Evolutionary conservation across 1,140 invertebrate genomes (phyloP).

Genomic region (Orchestia grillus): DNA sequence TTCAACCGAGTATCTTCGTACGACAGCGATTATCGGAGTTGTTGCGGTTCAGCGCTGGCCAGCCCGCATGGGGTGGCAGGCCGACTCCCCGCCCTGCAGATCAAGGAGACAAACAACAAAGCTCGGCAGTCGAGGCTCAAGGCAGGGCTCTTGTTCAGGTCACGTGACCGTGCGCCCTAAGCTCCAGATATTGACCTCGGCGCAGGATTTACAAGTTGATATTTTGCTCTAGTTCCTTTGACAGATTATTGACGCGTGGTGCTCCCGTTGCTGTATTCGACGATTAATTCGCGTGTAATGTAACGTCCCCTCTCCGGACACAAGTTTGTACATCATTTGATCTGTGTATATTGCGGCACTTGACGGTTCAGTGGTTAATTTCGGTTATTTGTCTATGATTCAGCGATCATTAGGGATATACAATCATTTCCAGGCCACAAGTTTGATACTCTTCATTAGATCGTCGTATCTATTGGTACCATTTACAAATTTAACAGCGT

Average conservation of each 20-base stretch:
- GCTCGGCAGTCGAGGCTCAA: background rate
- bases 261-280: background rate
- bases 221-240: conserved; percentile 51
- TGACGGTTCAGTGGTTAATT: background rate
- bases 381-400: too few relatives aligned
- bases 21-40: too few relatives aligned
- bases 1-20: background rate
- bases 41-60: too few relatives aligned
- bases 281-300: background rate
- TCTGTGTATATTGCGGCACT: background rate
- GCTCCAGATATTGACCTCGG: conserved; percentile 29
- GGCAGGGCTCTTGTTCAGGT: background rate
- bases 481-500: background rate
- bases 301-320: background rate
- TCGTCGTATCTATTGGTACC: background rate
- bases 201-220: conserved; percentile 7
- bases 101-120: conserved; percentile 15
- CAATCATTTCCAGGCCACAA: background rate
- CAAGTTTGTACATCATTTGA: conserved; percentile 9
- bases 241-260: conserved; percentile 14
- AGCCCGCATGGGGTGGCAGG: too few relatives aligned
- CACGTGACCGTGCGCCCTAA: background rate
- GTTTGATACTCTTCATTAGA: background rate
- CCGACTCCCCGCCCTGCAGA: background rate
- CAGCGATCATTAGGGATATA: background rate